These are phyloP conservation scores for Quadroppia sp. DNA, from an alignment of 2,888 invertebrate species.

Conservation along the genomic window DNA sequence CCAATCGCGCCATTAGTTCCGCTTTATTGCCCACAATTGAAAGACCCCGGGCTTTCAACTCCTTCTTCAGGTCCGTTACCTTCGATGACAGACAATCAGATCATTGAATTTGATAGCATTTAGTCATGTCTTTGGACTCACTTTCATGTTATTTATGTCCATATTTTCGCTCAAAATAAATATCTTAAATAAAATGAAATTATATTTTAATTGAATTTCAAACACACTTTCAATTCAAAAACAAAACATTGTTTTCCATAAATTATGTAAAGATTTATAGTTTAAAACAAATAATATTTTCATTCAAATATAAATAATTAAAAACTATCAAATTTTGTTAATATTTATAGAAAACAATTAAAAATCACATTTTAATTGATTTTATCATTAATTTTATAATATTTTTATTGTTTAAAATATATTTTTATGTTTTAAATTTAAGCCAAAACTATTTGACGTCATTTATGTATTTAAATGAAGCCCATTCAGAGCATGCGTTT, in stretches of 20 bases:
- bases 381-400: no score
- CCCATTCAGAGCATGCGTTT: background rate
- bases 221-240: background rate
- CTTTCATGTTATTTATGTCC: background rate
- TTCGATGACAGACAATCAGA: background rate
- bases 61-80: conserved; percentile 39
- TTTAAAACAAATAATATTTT: no score
- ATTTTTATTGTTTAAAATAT: no score
- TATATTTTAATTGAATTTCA: background rate
- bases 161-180: background rate
- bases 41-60: conserved; percentile 33
- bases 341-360: no score
- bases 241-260: background rate
- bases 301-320: no score
- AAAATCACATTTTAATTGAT: no score
- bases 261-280: no score
- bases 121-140: background rate
- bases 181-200: background rate
- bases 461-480: background rate
- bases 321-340: no score
- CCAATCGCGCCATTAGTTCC: conserved; percentile 31
- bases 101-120: no score
- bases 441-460: no score
- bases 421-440: no score
- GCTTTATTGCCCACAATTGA: conserved; percentile 32